phyloP scores from a whole-genome alignment of 2,888 invertebrate species.

The Phytoseiulus persimilis region DNA sequence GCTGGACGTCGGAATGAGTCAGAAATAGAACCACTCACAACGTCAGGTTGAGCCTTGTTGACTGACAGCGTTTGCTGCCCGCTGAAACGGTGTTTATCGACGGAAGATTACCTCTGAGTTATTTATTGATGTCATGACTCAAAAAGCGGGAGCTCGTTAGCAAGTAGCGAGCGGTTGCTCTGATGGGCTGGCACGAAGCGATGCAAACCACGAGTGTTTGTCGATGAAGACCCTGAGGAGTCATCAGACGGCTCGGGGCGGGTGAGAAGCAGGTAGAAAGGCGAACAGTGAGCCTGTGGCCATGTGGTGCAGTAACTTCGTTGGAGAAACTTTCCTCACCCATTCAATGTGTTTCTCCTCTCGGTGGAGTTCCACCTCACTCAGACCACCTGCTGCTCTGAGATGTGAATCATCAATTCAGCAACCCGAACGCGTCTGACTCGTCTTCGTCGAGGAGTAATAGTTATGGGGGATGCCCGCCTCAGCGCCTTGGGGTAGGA shows the following conservation, averaged over 20 bases:
- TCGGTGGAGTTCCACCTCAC: neutral
- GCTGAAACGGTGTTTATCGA: neutral
- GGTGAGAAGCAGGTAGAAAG: neutral
- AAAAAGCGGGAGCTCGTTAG: neutral
- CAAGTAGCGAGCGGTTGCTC: neutral
- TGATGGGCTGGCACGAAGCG: neutral
- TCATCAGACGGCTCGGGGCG: neutral
- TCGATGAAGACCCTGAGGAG: neutral
- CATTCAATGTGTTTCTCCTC: neutral
- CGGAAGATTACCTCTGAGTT: neutral
- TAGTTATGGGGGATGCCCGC: neutral
- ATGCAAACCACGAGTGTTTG: neutral
- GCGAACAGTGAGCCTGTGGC: neutral
- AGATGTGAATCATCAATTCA: neutral
- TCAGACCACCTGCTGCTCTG: neutral
- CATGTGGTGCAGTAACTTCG: neutral
- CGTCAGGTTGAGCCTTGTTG: too few relatives aligned
- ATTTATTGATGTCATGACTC: conserved; percentile 5
- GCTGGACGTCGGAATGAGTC: too few relatives aligned
- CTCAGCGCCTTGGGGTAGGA: neutral
- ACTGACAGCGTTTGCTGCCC: neutral
- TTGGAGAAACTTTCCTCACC: neutral
- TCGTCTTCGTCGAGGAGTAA: neutral
- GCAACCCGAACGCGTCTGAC: neutral
- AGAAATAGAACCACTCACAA: too few relatives aligned